Percentiles rank a stretch among this genome's conserved stretches.
These are phyloP conservation scores for Lagocephalus sceleratus DNA, from an alignment of 2,797 vertebrate genomes.

Conservation along the genomic window DNA sequence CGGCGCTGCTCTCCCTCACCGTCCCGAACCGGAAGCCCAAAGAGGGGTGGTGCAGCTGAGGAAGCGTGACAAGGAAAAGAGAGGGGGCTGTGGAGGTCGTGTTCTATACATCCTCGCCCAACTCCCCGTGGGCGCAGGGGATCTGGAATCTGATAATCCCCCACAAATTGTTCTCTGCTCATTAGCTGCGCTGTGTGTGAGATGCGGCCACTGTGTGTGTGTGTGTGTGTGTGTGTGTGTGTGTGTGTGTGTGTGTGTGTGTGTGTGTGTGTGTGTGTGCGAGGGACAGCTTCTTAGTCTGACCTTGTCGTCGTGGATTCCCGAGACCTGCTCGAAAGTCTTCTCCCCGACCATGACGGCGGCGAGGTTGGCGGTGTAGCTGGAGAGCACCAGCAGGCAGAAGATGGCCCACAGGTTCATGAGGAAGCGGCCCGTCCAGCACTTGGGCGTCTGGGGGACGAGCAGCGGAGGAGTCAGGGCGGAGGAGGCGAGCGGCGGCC, in stretches of 20 bases:
- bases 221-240: constrained; percentile 16
- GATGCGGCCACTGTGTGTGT: too few relatives aligned
- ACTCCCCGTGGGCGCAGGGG: constrained; percentile 31
- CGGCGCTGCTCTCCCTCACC: constrained; percentile 93
- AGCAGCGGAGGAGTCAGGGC: too few relatives aligned
- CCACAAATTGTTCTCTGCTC: constrained; percentile 49
- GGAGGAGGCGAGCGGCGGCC: not conserved
- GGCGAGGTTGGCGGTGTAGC: constrained; percentile 93
- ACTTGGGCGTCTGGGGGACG: constrained; percentile 82
- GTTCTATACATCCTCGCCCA: constrained; percentile 28
- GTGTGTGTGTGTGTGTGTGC: constrained; percentile 22
- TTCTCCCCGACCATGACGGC: constrained; percentile 98
- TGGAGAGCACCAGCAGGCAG: constrained; percentile 94
- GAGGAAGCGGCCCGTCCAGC: constrained; percentile 92
- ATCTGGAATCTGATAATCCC: constrained; percentile 47
- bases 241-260: constrained; percentile 20
- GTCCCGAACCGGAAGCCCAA: constrained; percentile 91
- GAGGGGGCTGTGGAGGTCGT: constrained; percentile 45
- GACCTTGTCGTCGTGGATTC: constrained; percentile 91
- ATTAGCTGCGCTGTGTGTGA: constrained; percentile 54
- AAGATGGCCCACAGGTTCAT: constrained; percentile 99
- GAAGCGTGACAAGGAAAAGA: constrained; percentile 71
- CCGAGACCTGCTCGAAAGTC: constrained; percentile 91
- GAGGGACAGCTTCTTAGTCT: constrained; percentile 11
- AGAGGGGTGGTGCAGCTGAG: constrained; percentile 90